Conservation (phyloP, 2,113 vertebrate genomes). For the Alouatta palliata region DNA sequence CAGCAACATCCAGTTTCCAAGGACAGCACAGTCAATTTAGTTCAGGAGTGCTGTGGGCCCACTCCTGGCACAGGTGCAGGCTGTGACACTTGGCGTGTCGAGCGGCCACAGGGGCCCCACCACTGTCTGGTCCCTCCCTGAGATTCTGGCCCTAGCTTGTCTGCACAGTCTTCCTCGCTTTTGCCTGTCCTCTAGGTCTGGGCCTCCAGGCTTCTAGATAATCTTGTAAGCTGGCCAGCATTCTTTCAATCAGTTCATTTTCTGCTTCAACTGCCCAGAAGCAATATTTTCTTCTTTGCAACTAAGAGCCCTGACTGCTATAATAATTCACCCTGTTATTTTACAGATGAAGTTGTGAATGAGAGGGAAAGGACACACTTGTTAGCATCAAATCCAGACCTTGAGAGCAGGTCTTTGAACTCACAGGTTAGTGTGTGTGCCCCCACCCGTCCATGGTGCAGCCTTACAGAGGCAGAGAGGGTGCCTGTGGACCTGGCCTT, state of each 20-base stretch:
- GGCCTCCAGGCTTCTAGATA: not conserved
- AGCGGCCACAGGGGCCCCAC: not conserved
- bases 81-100: rapidly evolving
- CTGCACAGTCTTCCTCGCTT: not conserved
- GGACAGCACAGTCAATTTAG: not conserved
- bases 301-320: not conserved
- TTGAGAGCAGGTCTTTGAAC: not conserved
- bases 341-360: not conserved
- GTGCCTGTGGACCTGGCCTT: not conserved
- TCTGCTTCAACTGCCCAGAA: not conserved
- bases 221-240: not conserved
- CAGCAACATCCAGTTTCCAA: not conserved
- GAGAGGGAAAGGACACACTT: not conserved
- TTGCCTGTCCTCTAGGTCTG: not conserved
- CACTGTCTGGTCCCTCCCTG: not conserved
- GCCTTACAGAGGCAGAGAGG: not conserved
- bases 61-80: not conserved
- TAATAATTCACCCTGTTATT: not conserved
- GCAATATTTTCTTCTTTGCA: conserved; percentile 33
- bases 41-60: not conserved
- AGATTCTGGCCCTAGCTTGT: not conserved
- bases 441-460: rapidly evolving
- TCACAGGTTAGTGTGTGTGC: not conserved
- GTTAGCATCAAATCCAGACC: not conserved
- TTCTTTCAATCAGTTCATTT: not conserved